These are phyloP conservation scores for Adoxophyes honmai DNA, from an alignment of 1,140 invertebrate species.

Conservation along the genomic window DNA sequence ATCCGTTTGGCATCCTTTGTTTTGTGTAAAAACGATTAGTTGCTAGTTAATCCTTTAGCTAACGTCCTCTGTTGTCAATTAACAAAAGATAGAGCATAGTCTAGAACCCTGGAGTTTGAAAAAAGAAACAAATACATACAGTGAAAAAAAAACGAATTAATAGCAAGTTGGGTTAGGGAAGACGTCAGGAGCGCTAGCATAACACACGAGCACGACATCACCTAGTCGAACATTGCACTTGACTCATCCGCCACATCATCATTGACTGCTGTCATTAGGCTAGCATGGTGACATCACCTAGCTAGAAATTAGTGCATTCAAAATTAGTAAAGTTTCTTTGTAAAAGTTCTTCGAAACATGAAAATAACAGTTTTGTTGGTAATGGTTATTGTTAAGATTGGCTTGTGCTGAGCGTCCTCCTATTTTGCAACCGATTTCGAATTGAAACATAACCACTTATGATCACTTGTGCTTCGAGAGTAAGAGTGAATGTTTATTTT, in stretches of 20 bases:
- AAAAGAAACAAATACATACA: background rate
- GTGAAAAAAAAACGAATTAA: background rate
- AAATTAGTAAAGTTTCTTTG: constrained; percentile 21
- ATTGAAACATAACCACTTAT: constrained; percentile 14
- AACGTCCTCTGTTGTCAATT: constrained; percentile 7
- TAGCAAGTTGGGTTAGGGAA: background rate
- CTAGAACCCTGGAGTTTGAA: constrained; percentile 1
- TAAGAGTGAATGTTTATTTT: constrained; percentile 21
- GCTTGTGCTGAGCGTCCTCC: constrained; percentile 42
- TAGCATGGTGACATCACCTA: constrained; percentile 67
- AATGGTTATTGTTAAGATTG: constrained; percentile 27
- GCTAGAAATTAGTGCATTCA: constrained; percentile 63
- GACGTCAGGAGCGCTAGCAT: constrained; percentile 20
- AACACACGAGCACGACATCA: constrained; percentile 58
- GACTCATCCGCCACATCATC: constrained; percentile 61
- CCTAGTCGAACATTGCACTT: constrained; percentile 67
- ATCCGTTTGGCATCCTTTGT: background rate
- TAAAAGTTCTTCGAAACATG: constrained; percentile 24
- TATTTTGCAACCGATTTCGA: constrained; percentile 46
- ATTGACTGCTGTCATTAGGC: constrained; percentile 62
- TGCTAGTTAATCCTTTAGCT: constrained; percentile 2
- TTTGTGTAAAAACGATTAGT: constrained; percentile 2
- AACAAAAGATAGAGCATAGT: background rate
- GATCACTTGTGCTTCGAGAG: background rate
- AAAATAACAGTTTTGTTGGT: constrained; percentile 20